A percentile compares a stretch with the other conserved stretches of the same genome.
phyloP scores from a whole-genome alignment of 2,797 vertebrate genomes.

The Myotis planiceps region DNA sequence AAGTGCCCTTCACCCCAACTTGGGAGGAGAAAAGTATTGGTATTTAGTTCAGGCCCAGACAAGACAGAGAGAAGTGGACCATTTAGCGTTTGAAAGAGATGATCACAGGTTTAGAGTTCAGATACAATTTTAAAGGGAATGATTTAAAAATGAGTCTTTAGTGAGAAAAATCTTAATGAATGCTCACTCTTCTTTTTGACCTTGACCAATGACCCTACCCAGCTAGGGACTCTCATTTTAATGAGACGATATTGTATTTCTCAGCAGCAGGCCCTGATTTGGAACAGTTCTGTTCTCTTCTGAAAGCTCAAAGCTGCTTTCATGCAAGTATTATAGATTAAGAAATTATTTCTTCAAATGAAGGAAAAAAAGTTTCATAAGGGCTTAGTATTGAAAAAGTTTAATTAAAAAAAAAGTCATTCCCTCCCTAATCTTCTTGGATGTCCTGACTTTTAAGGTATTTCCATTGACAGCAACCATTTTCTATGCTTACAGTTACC shows the following conservation, averaged over 20 bases:
- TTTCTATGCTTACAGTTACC: not conserved
- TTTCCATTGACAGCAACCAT: not conserved
- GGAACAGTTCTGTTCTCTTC: constrained; percentile 21
- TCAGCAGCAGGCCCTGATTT: not conserved
- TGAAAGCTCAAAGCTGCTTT: constrained; percentile 61
- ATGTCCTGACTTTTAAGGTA: not conserved
- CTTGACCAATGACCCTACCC: not conserved
- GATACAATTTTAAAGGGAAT: constrained; percentile 16
- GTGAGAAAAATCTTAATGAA: not conserved
- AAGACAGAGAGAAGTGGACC: not conserved
- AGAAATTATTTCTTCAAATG: constrained; percentile 60
- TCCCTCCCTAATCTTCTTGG: not conserved
- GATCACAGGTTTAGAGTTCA: not conserved
- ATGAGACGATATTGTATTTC: constrained; percentile 48
- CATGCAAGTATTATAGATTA: constrained; percentile 47
- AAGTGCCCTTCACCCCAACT: not conserved
- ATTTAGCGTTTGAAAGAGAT: not conserved
- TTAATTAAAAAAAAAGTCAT: not conserved
- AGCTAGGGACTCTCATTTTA: constrained; percentile 25
- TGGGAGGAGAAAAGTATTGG: not conserved
- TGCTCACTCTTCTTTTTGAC: not conserved
- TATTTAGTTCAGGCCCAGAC: not conserved
- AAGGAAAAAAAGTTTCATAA: not conserved
- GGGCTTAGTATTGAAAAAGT: not conserved
- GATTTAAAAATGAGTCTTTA: constrained; percentile 30